Conservation (phyloP, 2,888 invertebrate genomes). For the Drosophila quasianomalipes region DNA sequence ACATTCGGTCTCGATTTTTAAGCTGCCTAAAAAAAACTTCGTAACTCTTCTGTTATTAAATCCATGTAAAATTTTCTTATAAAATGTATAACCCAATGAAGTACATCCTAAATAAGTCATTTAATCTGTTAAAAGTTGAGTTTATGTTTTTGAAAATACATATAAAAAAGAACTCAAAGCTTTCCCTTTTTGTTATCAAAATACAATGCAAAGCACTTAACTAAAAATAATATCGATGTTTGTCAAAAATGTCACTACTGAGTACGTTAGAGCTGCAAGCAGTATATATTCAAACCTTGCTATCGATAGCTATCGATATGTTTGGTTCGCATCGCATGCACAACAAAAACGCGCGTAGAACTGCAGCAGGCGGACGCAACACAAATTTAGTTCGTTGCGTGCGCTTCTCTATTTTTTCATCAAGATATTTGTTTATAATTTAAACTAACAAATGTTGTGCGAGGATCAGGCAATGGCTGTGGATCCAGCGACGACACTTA, state of each 20-base stretch:
- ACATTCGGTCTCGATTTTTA: neutral
- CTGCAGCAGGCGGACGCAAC: conserved; percentile 28
- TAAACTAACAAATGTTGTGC: conserved; percentile 54
- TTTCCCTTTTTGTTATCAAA: neutral
- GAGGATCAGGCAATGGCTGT: conserved; percentile 66
- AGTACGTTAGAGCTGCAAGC: neutral
- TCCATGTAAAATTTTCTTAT: neutral
- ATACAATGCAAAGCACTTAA: neutral
- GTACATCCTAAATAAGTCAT: neutral
- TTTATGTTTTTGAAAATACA: neutral
- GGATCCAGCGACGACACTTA: conserved; percentile 54
- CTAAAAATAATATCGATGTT: neutral
- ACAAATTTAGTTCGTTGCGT: conserved; percentile 21
- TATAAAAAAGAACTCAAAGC: neutral
- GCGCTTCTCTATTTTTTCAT: conserved; percentile 3
- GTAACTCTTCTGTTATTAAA: neutral
- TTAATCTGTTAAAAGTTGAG: neutral
- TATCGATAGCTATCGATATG: conserved; percentile 13
- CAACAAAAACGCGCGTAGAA: conserved; percentile 75
- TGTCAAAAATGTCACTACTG: neutral
- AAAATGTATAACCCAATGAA: neutral
- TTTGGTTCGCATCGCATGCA: conserved; percentile 42
- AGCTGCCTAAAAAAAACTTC: neutral
- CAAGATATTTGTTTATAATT: conserved; percentile 3
- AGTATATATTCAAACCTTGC: neutral